Conservation (phyloP, 2,888 invertebrate species). For the Acanthoscelides obtectus region DNA sequence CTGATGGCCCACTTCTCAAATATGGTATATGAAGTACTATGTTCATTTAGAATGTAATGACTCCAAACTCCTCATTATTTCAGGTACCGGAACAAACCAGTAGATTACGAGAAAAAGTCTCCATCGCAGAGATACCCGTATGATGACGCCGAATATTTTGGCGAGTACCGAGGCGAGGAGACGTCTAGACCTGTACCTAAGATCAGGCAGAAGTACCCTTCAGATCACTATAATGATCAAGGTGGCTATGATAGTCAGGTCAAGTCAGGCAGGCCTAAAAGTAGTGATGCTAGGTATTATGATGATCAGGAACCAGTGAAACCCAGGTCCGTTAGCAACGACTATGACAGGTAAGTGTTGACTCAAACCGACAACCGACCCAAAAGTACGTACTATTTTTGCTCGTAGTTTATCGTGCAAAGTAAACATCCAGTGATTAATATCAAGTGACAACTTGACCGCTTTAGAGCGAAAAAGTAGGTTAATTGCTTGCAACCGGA, state of each 20-base stretch:
- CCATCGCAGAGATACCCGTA: slow-evolving; percentile 24
- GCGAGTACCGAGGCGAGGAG: background rate
- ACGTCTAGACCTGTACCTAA: slow-evolving; percentile 35
- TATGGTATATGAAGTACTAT: too few species aligned
- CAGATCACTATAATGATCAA: background rate
- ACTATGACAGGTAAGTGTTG: slow-evolving; percentile 4
- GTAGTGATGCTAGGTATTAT: slow-evolving; percentile 28
- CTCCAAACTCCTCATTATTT: too few species aligned
- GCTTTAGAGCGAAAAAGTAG: too few species aligned
- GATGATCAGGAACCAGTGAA: slow-evolving; percentile 23
- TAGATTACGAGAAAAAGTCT: slow-evolving; percentile 23
- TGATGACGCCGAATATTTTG: slow-evolving; percentile 13
- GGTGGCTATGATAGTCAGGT: background rate
- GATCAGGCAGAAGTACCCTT: slow-evolving; percentile 29
- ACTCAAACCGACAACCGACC: too few species aligned
- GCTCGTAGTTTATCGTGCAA: too few species aligned
- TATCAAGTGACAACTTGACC: too few species aligned
- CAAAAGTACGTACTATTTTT: too few species aligned
- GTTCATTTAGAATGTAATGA: too few species aligned
- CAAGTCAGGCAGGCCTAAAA: background rate
- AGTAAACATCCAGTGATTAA: too few species aligned
- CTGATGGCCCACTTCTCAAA: too few species aligned
- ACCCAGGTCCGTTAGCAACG: slow-evolving; percentile 10
- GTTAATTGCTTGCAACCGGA: too few species aligned
- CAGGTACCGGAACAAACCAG: slow-evolving; percentile 26